Percentiles rank a stretch among this genome's conserved stretches.
Evolutionary conservation across 2,113 vertebrate species (phyloP).

Genomic region (Bungarus multicinctus): DNA sequence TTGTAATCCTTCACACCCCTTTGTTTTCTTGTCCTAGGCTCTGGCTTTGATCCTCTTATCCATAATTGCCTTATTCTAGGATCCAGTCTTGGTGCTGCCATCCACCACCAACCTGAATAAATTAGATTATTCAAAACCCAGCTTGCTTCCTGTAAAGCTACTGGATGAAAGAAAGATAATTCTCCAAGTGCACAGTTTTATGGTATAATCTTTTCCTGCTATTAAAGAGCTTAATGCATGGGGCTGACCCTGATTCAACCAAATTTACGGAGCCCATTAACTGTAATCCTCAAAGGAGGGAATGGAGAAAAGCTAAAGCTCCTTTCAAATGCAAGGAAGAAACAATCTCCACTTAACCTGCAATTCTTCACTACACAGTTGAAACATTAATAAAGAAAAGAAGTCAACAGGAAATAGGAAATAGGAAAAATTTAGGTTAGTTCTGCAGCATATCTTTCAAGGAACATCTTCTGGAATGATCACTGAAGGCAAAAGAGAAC

Average conservation of each 20-base stretch:
- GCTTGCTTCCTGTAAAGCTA: conserved; percentile 20
- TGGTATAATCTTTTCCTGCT: conserved; percentile 16
- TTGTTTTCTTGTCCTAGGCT: neutral
- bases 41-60: neutral
- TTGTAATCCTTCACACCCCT: neutral
- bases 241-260: neutral
- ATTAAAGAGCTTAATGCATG: neutral
- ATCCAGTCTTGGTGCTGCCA: neutral
- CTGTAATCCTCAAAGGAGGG: neutral
- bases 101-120: conserved; percentile 39
- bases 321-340: neutral
- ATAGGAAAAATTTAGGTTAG: neutral
- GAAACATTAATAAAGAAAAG: neutral
- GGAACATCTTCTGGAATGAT: neutral
- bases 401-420: neutral
- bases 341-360: neutral
- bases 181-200: neutral
- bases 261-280: neutral
- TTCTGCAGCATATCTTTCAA: neutral
- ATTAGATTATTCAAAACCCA: conserved; percentile 25
- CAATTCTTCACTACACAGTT: neutral
- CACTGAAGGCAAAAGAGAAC: neutral
- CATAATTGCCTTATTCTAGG: neutral
- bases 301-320: neutral
- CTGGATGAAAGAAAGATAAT: neutral